Percentiles rank a stretch among this genome's conserved stretches.
Evolutionary conservation across 2,888 invertebrate genomes (phyloP).

Genomic region (Drepana falcataria): DNA sequence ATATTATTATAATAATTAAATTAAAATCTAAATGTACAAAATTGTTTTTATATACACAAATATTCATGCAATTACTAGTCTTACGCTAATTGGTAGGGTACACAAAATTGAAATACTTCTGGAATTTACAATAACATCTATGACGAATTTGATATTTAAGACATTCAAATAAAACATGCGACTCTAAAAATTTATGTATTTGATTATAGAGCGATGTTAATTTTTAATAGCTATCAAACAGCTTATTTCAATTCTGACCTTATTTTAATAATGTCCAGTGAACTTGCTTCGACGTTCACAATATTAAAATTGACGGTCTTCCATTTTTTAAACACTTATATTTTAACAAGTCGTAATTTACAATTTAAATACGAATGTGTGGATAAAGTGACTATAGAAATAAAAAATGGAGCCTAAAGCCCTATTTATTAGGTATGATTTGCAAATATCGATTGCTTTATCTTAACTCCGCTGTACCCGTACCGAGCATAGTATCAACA

Average conservation of each 20-base stretch:
- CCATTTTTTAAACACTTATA: background rate
- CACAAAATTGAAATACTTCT: constrained; percentile 42
- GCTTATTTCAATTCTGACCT: constrained; percentile 35
- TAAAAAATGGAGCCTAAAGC: too few species aligned
- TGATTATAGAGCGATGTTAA: constrained; percentile 27
- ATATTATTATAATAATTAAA: constrained; percentile 64
- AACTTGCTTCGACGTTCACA: constrained; percentile 36
- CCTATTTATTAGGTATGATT: too few species aligned
- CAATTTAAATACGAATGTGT: too few species aligned
- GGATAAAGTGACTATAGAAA: too few species aligned
- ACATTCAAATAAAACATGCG: constrained; percentile 37
- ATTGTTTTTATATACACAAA: constrained; percentile 72
- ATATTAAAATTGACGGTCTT: constrained; percentile 48
- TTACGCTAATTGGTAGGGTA: constrained; percentile 63
- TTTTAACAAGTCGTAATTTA: too few species aligned
- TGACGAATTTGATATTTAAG: constrained; percentile 42
- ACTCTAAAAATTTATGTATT: constrained; percentile 26
- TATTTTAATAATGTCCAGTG: constrained; percentile 22
- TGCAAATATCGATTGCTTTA: too few species aligned
- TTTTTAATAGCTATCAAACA: constrained; percentile 39
- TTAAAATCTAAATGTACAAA: constrained; percentile 76
- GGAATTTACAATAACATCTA: constrained; percentile 55
- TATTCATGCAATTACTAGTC: constrained; percentile 59
- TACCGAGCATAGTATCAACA: too few species aligned
- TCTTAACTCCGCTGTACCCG: too few species aligned